These are phyloP conservation scores for Microctenopoma steveboyesi DNA, from an alignment of 2,797 vertebrate species.

Conservation along the genomic window DNA sequence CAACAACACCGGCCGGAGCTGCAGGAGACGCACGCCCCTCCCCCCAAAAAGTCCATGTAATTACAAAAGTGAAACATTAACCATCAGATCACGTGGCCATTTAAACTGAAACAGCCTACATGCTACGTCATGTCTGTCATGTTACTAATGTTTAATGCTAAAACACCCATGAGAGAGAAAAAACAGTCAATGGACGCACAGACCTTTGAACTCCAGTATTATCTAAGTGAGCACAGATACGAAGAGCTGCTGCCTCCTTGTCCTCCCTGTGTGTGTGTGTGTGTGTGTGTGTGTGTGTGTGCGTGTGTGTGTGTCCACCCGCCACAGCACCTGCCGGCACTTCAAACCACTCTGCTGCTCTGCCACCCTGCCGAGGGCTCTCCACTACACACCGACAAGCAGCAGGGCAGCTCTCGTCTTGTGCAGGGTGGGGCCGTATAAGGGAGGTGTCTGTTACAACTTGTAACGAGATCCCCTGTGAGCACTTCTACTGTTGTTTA, in stretches of 20 bases:
- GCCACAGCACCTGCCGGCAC: conserved; percentile 58
- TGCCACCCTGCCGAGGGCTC: conserved; percentile 43
- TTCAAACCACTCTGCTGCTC: conserved; percentile 54
- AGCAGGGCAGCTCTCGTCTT: conserved; percentile 8
- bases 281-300: too few species aligned
- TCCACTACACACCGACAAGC: conserved; percentile 33
- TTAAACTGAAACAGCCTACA: too few species aligned
- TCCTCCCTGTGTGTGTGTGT: too few species aligned
- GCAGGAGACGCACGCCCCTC: not conserved
- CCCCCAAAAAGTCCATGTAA: not conserved
- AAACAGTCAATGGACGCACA: not conserved
- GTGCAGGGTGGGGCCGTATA: conserved; percentile 36
- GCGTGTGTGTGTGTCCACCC: conserved; percentile 11
- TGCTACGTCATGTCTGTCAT: too few species aligned
- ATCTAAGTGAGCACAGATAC: not conserved
- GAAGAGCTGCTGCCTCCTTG: too few species aligned
- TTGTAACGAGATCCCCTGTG: conserved; percentile 55
- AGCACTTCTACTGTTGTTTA: conserved; percentile 51
- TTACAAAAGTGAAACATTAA: conserved; percentile 6
- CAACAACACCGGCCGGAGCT: not conserved
- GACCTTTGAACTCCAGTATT: not conserved
- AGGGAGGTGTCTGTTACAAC: conserved; percentile 49
- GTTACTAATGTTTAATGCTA: too few species aligned
- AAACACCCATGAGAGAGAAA: too few species aligned
- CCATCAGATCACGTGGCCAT: not conserved